Percentiles rank a stretch among this genome's conserved stretches.
Conservation (phyloP, 2,888 invertebrate species). For the Hybos culiciformis region DNA sequence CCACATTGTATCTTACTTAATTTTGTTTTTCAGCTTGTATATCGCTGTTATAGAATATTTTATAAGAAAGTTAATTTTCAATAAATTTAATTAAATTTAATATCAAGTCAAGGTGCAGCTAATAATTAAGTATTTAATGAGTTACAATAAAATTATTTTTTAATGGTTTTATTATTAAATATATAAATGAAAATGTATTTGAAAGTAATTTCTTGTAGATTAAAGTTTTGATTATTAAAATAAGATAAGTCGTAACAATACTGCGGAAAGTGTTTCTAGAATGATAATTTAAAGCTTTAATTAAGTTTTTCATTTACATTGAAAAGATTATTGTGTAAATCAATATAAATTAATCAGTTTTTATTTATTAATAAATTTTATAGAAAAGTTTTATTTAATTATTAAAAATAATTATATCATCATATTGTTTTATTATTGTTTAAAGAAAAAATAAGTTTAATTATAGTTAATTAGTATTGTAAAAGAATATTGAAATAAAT, state of each 20-base stretch:
- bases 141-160: conserved; percentile 47
- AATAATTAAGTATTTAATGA: conserved; percentile 49
- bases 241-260: conserved; percentile 69
- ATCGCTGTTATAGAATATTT: conserved; percentile 11
- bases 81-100: conserved; percentile 35
- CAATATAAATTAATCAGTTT: conserved; percentile 17
- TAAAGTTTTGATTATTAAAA: conserved; percentile 44
- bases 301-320: conserved; percentile 49
- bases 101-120: conserved; percentile 60
- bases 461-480: conserved; percentile 46
- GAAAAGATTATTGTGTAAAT: conserved; percentile 36
- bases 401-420: conserved; percentile 35
- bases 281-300: conserved; percentile 45
- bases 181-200: conserved; percentile 48
- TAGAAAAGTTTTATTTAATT: too few relatives aligned
- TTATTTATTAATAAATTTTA: conserved; percentile 24
- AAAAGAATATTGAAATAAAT: conserved; percentile 40
- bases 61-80: conserved; percentile 40
- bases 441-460: conserved; percentile 39
- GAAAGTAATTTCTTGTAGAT: conserved; percentile 44
- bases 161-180: conserved; percentile 36
- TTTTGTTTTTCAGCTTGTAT: background rate
- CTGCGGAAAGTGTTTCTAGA: conserved; percentile 63
- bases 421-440: conserved; percentile 37
- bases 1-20: conserved; percentile 37